phyloP scores from a whole-genome alignment of 2,888 invertebrate species.

The Colostygia pectinataria region DNA sequence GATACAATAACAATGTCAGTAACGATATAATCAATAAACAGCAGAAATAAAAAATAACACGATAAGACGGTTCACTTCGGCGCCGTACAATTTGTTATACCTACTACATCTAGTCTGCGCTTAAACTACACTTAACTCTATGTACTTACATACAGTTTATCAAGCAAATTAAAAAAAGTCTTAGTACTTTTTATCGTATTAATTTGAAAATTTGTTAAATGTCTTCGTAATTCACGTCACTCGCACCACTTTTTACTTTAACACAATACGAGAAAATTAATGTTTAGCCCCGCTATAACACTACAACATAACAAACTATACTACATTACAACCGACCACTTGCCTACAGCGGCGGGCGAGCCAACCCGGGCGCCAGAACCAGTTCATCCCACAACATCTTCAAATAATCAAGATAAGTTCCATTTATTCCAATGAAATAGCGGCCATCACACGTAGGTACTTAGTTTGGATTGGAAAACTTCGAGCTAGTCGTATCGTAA shows the following conservation, averaged over 20 bases:
- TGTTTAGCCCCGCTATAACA: conserved; percentile 66
- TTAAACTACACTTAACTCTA: conserved; percentile 76
- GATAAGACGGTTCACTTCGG: conserved; percentile 47
- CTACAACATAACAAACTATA: conserved; percentile 63
- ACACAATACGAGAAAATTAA: conserved; percentile 72
- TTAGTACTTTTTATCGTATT: conserved; percentile 79
- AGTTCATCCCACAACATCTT: too few relatives aligned
- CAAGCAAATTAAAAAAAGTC: conserved; percentile 80
- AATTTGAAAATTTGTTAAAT: conserved; percentile 83
- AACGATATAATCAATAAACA: conserved; percentile 53
- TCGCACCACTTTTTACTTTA: conserved; percentile 69
- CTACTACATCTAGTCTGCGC: conserved; percentile 80
- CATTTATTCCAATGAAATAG: too few relatives aligned
- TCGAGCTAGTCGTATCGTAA: too few relatives aligned
- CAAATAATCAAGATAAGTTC: too few relatives aligned
- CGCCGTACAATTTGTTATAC: conserved; percentile 79
- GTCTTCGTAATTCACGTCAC: conserved; percentile 79
- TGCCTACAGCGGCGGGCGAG: too few relatives aligned
- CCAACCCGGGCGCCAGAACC: background rate
- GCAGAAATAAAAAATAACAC: conserved; percentile 55
- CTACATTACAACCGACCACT: conserved; percentile 69
- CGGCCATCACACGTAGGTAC: too few relatives aligned
- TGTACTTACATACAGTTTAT: conserved; percentile 80
- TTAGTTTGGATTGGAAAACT: too few relatives aligned
- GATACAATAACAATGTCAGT: conserved; percentile 48